Evolutionary conservation across 2,113 vertebrate genomes (phyloP).

Genomic region (Phocoena phocoena): DNA sequence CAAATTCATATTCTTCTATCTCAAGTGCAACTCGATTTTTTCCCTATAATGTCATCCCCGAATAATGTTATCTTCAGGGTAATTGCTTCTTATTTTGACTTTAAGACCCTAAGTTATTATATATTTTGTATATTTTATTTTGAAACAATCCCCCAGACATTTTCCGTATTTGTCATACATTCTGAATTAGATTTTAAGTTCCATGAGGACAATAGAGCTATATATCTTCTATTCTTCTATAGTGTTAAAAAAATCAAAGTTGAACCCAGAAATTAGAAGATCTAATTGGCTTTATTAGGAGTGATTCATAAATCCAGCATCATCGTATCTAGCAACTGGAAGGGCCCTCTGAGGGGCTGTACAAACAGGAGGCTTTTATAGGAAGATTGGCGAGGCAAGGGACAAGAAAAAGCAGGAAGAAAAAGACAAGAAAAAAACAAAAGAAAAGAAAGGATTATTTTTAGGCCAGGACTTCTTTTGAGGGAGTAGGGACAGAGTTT

Average conservation of each 20-base stretch:
- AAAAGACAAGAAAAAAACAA: not conserved
- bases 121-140: not conserved
- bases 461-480: not conserved
- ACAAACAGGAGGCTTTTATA: not conserved
- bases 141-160: not conserved
- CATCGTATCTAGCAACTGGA: not conserved
- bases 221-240: not conserved
- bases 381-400: not conserved
- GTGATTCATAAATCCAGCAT: not conserved
- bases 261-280: not conserved
- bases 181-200: slow-evolving; percentile 11
- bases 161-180: not conserved
- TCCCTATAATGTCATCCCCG: not conserved
- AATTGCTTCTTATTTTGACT: not conserved
- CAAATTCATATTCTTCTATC: not conserved
- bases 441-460: not conserved
- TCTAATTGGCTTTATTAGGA: not conserved
- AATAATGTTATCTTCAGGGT: not conserved
- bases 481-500: fast-evolving
- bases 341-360: not conserved
- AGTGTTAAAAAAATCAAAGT: not conserved
- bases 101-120: not conserved
- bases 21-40: not conserved
- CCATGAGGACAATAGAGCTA: not conserved
- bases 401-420: not conserved